Base-by-base conservation (phyloP, 2,888 invertebrate species). In the Agrypnus murinus region DNA sequence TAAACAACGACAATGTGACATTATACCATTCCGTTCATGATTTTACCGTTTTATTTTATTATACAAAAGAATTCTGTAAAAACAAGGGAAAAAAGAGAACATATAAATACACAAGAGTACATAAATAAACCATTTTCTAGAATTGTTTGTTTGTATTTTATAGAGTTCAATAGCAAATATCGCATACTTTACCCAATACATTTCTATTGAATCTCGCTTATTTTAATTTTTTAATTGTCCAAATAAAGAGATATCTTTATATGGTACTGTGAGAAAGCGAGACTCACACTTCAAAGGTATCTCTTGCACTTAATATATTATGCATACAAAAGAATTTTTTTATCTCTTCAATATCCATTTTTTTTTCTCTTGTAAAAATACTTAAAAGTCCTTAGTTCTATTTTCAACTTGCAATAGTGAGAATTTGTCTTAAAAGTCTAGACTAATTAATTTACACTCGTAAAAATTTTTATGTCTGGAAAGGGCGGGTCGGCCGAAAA, bases 211-310 rank as follows among this genome's bases (percentile, higher is more conserved):
- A 80, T 78, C 76, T 75, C 74, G 70, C 74, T 74, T 69, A 75
- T 78, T 81, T 80, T 80, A 78, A 70, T 65, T 70, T 70, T 70
- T 70, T 66, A 81, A 79, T 78, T 79, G 77, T 72, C 81, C 82
- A 81, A 81, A 82, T 82, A 81, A 76, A 82, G 81, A 72, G 73
- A 74, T 75, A 74, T 74, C 79, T 81, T 73, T 77, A 77, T 81
- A 81, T 78, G 81, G 79, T 70, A 74, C 76, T 79, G 80, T 80
- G 81, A 81, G 82, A 82, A 82, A 80, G 81, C 75, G 71, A 62
- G 43, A n/a, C 65, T 65, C 65, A 70, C 70, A 70, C 60, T 69
- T 58, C 17, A 46, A 45, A 55, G 45, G 65, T 45, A 65, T 65
- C 57, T 65, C 57, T 48, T 57, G 46, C 57, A 57, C 55, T 65